Conservation (phyloP, 2,888 invertebrate genomes). For the Drosophila mercatorum region DNA sequence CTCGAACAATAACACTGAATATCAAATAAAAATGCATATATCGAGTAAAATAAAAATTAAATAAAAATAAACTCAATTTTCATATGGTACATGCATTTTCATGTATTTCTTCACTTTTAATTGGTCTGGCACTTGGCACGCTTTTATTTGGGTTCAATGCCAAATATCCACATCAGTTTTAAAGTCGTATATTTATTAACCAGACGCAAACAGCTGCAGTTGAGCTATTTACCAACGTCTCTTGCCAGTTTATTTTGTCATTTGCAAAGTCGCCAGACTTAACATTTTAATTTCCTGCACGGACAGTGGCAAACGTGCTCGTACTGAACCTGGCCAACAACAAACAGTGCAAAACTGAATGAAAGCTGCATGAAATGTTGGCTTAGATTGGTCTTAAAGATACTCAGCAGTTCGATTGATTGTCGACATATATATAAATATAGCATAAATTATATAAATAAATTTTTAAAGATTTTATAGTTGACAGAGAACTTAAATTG, state of each 20-base stretch:
- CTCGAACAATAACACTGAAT: not conserved
- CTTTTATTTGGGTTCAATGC: not conserved
- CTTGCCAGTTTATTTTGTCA: conserved; percentile 34
- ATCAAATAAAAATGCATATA: not conserved
- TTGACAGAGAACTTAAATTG: too few relatives aligned
- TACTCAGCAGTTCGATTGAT: not conserved
- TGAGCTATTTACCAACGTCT: conserved; percentile 9
- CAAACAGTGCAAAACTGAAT: not conserved
- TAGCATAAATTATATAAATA: too few relatives aligned
- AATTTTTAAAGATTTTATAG: too few relatives aligned
- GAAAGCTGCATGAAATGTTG: not conserved
- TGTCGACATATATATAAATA: too few relatives aligned
- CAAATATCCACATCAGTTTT: not conserved
- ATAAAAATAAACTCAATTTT: not conserved
- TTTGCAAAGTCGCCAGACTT: conserved; percentile 29
- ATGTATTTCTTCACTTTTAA: not conserved
- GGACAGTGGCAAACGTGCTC: conserved; percentile 8
- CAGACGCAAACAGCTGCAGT: not conserved
- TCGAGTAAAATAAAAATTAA: not conserved
- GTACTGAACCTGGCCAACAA: conserved; percentile 6
- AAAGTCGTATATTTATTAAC: not conserved
- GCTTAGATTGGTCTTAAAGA: not conserved
- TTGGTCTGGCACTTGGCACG: not conserved
- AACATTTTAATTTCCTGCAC: conserved; percentile 50
- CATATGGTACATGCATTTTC: not conserved